A percentile compares a stretch with the other conserved stretches of the same genome.
These are phyloP conservation scores for Monoplex corrugatus DNA, from an alignment of 2,888 invertebrate species.

Conservation along the genomic window DNA sequence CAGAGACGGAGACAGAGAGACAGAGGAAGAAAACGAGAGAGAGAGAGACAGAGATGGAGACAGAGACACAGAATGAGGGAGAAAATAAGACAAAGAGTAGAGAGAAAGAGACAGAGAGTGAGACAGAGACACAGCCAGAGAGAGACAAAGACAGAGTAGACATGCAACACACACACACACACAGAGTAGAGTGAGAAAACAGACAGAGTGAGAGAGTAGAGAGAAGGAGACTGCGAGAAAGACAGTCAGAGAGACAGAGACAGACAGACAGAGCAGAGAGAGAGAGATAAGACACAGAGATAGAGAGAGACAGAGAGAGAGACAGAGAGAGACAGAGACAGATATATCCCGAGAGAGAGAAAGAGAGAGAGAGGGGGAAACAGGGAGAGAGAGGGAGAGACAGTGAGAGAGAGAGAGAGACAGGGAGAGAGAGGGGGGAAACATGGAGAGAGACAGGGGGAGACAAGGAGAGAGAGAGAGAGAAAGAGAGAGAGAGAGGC, in stretches of 20 bases:
- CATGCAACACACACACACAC: too few relatives aligned
- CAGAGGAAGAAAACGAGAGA: too few relatives aligned
- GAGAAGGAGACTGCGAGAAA: neutral
- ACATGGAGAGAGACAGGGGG: neutral
- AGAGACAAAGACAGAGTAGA: neutral
- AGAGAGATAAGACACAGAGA: neutral
- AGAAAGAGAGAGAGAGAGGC: neutral
- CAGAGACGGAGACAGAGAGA: too few relatives aligned
- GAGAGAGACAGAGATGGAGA: too few relatives aligned
- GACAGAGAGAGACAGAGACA: neutral
- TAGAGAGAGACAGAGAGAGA: too few relatives aligned
- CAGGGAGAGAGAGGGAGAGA: constrained; percentile 4
- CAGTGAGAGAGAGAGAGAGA: neutral
- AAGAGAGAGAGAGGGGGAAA: neutral
- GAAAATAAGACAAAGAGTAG: too few relatives aligned
- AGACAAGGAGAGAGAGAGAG: neutral
- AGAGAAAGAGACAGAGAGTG: neutral
- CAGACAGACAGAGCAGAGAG: neutral
- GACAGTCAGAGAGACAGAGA: neutral
- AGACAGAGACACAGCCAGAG: neutral
- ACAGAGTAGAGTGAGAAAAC: too few relatives aligned
- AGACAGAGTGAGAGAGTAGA: too few relatives aligned
- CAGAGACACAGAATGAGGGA: neutral
- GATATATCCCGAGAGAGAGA: neutral
- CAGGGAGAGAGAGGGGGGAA: neutral